A percentile compares a stretch with the other conserved stretches of the same genome.
Conservation (phyloP, 2,888 invertebrate genomes). For the Metellina segmentata region DNA sequence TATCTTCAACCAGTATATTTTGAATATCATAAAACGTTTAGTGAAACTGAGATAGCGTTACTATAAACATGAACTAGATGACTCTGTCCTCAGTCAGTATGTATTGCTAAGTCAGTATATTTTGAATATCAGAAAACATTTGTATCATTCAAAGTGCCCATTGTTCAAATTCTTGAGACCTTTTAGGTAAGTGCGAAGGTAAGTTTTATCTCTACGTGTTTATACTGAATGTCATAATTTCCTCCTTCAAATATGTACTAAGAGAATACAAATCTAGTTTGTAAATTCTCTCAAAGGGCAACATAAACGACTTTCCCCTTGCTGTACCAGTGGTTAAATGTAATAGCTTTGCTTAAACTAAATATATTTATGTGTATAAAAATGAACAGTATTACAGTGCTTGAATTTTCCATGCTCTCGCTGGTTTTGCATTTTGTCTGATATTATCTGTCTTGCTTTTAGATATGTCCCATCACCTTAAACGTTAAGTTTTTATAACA, state of each 20-base stretch:
- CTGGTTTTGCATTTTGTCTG: slow-evolving; percentile 42
- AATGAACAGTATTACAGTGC: background rate
- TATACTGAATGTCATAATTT: background rate
- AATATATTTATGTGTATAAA: background rate
- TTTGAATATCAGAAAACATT: too few species aligned
- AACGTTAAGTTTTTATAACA: too few species aligned
- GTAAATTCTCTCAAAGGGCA: slow-evolving; percentile 38
- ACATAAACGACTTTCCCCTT: slow-evolving; percentile 56
- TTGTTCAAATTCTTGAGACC: background rate
- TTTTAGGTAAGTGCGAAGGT: background rate
- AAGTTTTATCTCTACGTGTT: background rate
- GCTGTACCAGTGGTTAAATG: slow-evolving; percentile 14
- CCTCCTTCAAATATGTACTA: slow-evolving; percentile 37
- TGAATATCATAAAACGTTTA: too few species aligned
- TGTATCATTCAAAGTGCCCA: too few species aligned
- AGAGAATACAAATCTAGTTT: background rate
- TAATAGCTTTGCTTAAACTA: background rate
- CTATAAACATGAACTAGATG: too few species aligned
- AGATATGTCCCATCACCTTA: too few species aligned
- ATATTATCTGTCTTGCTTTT: too few species aligned
- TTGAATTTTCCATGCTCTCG: slow-evolving; percentile 25
- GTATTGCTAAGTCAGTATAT: too few species aligned
- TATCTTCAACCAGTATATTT: too few species aligned
- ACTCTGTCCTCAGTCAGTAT: too few species aligned
- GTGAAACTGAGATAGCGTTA: too few species aligned